Evolutionary conservation across 1,140 invertebrate genomes (phyloP), one percentile per base, ranked within the genome.

Genomic region (Drosophila mayri): DNA sequence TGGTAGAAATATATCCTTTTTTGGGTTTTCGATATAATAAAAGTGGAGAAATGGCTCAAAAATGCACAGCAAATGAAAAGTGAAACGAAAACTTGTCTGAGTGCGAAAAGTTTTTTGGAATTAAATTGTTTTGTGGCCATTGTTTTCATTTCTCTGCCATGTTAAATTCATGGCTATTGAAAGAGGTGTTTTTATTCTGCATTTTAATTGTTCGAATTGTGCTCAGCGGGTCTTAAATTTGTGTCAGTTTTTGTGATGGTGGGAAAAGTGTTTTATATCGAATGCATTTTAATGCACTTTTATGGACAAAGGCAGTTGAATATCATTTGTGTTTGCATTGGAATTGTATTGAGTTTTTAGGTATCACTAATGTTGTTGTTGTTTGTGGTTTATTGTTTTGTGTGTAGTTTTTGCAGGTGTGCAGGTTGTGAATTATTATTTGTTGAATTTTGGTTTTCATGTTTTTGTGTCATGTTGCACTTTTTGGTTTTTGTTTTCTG

Each of bases 361-460:
- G 62, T 68, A 61, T 80, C 72, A 66, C 58, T 71, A 37, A 61
- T 41, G 40, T 41, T 32, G 41, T 44, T 68, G 32, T 74, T 60
- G 40, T 44, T 22, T 43, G 9, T 49, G 28, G 14, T 49, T 68
- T 16, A 61, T 63, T 66, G 47, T 18, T 80, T 52, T 44, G 35
- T 59, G 63, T 78, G 38, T 72, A 37, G 50, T 37, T 47, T 47
- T 67, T 55, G 35, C 63, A 57, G 52, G 67, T 63, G 55, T 63
- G 60, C 71, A 52, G 28, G 28, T 73, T 81, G 54, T 81, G 58
- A 71, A 66, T 77, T 81, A 85, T 85, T 86, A 76, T 86, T 85
- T 83, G 63, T 76, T 76, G 49, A 46, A 78, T 66, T 55, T 49
- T 62, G 38, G 67, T 46, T 76, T 64, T 49, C 44, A 32, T 66